phyloP scores from a whole-genome alignment of 2,797 vertebrate species.

The Pangasius krempfi region DNA sequence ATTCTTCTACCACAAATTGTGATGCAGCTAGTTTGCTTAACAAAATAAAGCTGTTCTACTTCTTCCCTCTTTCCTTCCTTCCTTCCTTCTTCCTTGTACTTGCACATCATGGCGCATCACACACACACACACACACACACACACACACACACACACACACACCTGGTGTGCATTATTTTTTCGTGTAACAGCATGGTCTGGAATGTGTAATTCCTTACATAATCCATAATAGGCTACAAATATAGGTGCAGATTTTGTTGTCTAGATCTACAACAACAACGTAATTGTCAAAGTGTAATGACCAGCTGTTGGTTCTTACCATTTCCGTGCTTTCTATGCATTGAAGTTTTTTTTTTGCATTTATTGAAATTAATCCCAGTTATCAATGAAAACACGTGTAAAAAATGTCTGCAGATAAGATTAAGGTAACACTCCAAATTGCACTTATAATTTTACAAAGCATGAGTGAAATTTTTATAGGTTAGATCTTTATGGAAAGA shows the following conservation, averaged over 20 bases:
- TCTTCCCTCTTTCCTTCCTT: neutral
- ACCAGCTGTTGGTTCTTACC: neutral
- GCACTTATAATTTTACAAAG: neutral
- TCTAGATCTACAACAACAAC: too few relatives aligned
- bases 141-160: neutral
- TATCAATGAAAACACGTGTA: neutral
- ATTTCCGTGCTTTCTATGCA: neutral
- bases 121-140: neutral
- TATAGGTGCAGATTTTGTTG: neutral
- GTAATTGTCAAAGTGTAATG: neutral
- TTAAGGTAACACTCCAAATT: neutral
- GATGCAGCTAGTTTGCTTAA: neutral
- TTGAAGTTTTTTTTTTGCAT: neutral
- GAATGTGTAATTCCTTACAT: neutral
- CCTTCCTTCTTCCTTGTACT: neutral
- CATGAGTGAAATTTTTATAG: neutral
- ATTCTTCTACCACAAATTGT: neutral
- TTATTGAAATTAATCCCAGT: neutral
- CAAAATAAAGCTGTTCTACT: neutral
- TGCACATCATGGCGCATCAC: neutral
- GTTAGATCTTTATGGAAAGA: neutral
- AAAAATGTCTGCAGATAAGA: neutral
- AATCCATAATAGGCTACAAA: neutral
- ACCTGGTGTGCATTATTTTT: neutral
- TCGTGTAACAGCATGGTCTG: neutral